A percentile compares a stretch with the other conserved stretches of the same genome.
phyloP scores from a whole-genome alignment of 2,113 vertebrate genomes.

The Henicopernis longicauda region DNA sequence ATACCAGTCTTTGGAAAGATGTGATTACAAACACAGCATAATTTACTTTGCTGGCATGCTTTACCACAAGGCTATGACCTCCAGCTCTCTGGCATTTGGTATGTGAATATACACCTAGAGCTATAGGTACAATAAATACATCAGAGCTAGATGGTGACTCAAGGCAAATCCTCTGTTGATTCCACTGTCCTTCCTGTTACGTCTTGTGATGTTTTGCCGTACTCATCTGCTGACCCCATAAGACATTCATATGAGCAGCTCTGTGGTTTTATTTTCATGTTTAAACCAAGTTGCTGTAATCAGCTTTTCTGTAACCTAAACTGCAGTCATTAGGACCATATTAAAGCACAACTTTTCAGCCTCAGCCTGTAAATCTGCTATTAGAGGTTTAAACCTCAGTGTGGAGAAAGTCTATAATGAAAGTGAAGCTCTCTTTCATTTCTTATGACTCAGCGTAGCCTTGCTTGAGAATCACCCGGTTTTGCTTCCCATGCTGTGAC shows the following conservation, averaged over 20 bases:
- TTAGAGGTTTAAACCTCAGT: conserved; percentile 36
- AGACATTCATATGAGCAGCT: conserved; percentile 32
- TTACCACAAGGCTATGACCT: not conserved
- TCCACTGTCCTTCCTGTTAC: not conserved
- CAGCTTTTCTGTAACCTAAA: conserved; percentile 44
- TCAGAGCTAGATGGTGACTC: not conserved
- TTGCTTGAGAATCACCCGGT: not conserved
- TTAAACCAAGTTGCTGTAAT: conserved; percentile 17
- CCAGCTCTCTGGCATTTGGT: not conserved
- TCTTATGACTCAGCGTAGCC: not conserved
- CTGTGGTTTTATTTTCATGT: conserved; percentile 28
- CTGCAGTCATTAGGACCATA: not conserved
- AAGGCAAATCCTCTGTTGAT: not conserved
- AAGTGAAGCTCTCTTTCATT: conserved; percentile 10
- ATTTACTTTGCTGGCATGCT: not conserved
- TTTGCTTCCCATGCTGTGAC: not conserved
- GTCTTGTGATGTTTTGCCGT: not conserved
- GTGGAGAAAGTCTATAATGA: not conserved
- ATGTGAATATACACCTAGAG: not conserved
- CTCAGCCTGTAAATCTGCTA: conserved; percentile 16
- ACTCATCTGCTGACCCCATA: not conserved
- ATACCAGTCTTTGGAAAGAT: not conserved
- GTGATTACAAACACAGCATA: not conserved
- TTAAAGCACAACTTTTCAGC: conserved; percentile 8
- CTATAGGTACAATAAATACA: not conserved